Percentiles rank a stretch among this genome's conserved stretches.
These are phyloP conservation scores for Mastomys coucha DNA, from an alignment of 2,113 vertebrate genomes.

Conservation along the genomic window DNA sequence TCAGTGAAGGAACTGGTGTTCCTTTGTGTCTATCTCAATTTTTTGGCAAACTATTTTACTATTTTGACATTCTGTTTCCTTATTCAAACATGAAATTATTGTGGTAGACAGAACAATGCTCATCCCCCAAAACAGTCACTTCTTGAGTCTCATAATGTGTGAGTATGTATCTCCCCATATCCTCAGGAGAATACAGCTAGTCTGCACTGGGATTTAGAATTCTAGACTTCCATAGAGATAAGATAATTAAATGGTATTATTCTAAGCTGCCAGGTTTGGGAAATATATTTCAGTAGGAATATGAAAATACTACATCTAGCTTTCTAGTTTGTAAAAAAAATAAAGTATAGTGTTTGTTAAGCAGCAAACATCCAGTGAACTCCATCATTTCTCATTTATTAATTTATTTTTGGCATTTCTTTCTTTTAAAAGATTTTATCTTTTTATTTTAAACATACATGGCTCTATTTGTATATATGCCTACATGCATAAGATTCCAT, in stretches of 20 bases:
- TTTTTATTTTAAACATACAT: too few relatives aligned
- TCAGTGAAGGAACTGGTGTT: rapidly evolving
- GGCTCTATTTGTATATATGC: too few relatives aligned
- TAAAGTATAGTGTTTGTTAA: neutral
- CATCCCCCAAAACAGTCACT: neutral
- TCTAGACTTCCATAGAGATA: neutral
- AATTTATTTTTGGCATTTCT: neutral
- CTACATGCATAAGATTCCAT: too few relatives aligned
- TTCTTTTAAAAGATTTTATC: too few relatives aligned
- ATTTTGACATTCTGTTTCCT: neutral
- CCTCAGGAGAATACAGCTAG: neutral
- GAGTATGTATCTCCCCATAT: neutral
- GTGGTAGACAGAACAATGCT: neutral
- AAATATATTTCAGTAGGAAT: neutral
- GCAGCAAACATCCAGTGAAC: neutral
- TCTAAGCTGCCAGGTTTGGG: neutral
- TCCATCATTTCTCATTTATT: neutral
- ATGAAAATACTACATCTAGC: neutral
- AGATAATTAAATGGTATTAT: neutral
- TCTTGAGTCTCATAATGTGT: neutral
- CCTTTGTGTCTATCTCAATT: neutral
- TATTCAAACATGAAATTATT: neutral
- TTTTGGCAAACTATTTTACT: conserved; percentile 27
- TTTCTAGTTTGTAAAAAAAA: neutral
- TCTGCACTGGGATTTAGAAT: neutral